Conservation (phyloP, 1,140 invertebrate genomes). For the Dryas iulia region DNA sequence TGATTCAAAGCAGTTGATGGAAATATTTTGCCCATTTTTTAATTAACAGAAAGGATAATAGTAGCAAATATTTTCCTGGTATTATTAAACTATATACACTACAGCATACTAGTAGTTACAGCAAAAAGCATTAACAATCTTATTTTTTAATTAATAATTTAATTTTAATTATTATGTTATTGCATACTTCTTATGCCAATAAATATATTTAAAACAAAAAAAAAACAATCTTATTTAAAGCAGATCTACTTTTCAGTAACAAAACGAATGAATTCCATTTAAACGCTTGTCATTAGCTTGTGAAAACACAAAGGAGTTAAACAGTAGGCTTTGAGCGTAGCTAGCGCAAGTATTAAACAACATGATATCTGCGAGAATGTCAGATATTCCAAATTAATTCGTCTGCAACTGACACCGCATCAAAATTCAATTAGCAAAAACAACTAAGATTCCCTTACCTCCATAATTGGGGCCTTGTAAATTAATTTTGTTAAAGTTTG, state of each 20-base stretch:
- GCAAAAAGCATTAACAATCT: too few relatives aligned
- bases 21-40: too few relatives aligned
- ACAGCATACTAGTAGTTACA: too few relatives aligned
- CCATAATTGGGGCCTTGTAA: slow-evolving; percentile 32
- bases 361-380: neutral
- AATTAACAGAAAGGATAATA: too few relatives aligned
- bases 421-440: slow-evolving; percentile 44
- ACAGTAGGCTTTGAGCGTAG: neutral
- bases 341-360: neutral
- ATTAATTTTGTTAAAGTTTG: slow-evolving; percentile 48
- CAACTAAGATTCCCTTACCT: slow-evolving; percentile 32
- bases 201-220: too few relatives aligned
- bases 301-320: neutral
- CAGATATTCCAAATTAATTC: slow-evolving; percentile 8
- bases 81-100: too few relatives aligned
- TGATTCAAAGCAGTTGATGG: too few relatives aligned
- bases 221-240: neutral
- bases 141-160: too few relatives aligned
- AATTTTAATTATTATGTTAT: too few relatives aligned
- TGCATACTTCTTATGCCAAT: too few relatives aligned
- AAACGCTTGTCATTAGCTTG: neutral
- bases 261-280: neutral
- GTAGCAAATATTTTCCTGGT: too few relatives aligned
- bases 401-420: slow-evolving; percentile 37
- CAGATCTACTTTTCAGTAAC: neutral